These are phyloP conservation scores for Apotomis turbidana DNA, from an alignment of 2,888 invertebrate genomes.

Conservation along the genomic window DNA sequence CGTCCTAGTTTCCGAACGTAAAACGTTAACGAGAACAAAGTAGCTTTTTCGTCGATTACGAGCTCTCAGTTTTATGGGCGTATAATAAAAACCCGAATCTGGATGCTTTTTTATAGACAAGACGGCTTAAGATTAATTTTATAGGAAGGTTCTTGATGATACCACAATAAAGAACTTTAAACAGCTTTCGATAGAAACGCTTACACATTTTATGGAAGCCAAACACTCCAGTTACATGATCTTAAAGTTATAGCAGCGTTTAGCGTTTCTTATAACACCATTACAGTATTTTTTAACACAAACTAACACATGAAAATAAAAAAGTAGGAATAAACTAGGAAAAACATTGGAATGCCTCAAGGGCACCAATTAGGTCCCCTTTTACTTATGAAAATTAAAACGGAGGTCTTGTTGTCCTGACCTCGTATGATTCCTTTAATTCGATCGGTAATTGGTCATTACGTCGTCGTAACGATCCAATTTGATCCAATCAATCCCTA, in stretches of 20 bases:
- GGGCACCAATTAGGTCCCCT: constrained; percentile 50
- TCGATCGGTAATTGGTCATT: constrained; percentile 78
- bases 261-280: constrained; percentile 23
- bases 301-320: constrained; percentile 21
- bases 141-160: constrained; percentile 56
- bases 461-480: constrained; percentile 74
- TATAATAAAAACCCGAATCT: constrained; percentile 70
- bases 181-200: constrained; percentile 48
- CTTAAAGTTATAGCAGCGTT: constrained; percentile 27
- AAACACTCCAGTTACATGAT: constrained; percentile 33
- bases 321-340: constrained; percentile 16
- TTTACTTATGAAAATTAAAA: constrained; percentile 58
- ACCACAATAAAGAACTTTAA: constrained; percentile 62
- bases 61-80: constrained; percentile 72
- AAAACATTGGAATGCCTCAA: constrained; percentile 49
- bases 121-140: constrained; percentile 65
- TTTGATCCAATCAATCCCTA: constrained; percentile 78
- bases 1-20: constrained; percentile 54
- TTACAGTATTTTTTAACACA: constrained; percentile 3
- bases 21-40: constrained; percentile 54
- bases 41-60: constrained; percentile 60
- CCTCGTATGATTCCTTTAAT: constrained; percentile 68
- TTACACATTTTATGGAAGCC: constrained; percentile 39
- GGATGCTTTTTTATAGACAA: constrained; percentile 68
- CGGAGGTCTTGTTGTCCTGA: constrained; percentile 59